These are phyloP conservation scores for Poeciliopsis turrubarensis DNA, from an alignment of 2,113 vertebrate species.

Conservation along the genomic window DNA sequence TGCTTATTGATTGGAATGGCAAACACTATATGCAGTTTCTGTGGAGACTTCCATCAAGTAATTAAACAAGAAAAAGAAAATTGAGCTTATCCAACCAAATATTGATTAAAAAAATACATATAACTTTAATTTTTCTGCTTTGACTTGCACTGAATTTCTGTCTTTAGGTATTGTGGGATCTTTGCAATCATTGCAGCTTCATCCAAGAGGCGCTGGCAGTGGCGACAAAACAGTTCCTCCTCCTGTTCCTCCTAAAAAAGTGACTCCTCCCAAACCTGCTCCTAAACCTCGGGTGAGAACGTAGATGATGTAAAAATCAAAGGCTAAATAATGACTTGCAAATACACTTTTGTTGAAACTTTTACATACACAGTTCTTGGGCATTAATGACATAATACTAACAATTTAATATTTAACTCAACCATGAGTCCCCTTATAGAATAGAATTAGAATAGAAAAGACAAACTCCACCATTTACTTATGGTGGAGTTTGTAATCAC, in stretches of 20 bases:
- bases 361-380: background rate
- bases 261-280: background rate
- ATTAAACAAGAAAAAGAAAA: background rate
- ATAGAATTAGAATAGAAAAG: no score
- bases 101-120: no score
- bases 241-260: conserved; percentile 28
- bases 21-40: background rate
- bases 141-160: background rate
- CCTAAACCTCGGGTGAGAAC: conserved; percentile 62
- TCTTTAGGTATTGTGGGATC: conserved; percentile 72
- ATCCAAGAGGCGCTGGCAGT: conserved; percentile 49
- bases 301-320: background rate
- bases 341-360: background rate
- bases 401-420: background rate
- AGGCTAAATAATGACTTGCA: background rate
- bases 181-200: conserved; percentile 44
- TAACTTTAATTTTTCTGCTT: background rate
- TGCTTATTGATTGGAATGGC: background rate
- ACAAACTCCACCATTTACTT: no score
- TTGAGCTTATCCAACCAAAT: background rate
- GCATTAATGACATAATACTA: background rate
- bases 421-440: background rate
- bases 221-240: conserved; percentile 18
- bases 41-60: background rate
- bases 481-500: background rate